These are phyloP conservation scores for Lagothrix lagotricha DNA, from an alignment of 2,797 vertebrate species.

Conservation along the genomic window DNA sequence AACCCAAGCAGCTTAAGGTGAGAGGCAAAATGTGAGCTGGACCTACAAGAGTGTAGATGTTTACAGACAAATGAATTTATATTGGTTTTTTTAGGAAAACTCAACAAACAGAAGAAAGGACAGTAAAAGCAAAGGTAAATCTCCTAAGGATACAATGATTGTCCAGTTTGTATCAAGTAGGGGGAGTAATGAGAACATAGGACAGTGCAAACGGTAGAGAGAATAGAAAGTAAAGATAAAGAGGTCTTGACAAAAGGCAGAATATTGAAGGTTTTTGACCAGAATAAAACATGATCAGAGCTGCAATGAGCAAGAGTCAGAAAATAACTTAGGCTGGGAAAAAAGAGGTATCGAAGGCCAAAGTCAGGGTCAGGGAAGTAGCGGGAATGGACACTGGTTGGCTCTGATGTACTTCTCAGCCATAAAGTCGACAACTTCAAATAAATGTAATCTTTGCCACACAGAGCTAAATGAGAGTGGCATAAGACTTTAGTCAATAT, in stretches of 20 bases:
- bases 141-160: neutral
- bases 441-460: slow-evolving; percentile 41
- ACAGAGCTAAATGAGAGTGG: neutral
- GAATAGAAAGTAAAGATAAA: neutral
- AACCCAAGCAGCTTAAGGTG: neutral
- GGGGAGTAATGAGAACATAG: neutral
- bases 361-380: neutral
- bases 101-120: neutral
- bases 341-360: neutral
- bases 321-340: neutral
- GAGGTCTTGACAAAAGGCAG: neutral
- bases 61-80: neutral
- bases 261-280: neutral
- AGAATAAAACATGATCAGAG: neutral
- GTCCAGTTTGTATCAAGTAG: neutral
- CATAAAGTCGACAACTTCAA: slow-evolving; percentile 38
- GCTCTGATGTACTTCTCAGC: neutral
- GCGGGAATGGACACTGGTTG: neutral
- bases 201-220: neutral
- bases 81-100: neutral
- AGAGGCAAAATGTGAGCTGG: neutral
- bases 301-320: neutral
- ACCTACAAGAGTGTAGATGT: neutral
- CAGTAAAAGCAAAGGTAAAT: neutral
- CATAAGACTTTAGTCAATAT: neutral